These are phyloP conservation scores for Malacosoma neustria DNA, from an alignment of 2,888 invertebrate genomes.

Conservation along the genomic window DNA sequence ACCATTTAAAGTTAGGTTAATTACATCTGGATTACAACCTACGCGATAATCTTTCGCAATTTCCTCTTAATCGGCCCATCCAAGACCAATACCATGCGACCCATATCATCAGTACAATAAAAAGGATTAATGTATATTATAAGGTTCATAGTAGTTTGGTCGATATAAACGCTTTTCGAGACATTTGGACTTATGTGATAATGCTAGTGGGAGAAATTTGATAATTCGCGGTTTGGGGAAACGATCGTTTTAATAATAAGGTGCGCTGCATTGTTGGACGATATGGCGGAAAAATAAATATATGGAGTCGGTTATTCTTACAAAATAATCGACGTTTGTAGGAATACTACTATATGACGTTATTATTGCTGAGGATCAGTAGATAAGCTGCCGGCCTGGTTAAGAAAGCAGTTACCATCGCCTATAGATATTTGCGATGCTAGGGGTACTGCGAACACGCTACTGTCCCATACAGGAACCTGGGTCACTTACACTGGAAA, in stretches of 20 bases:
- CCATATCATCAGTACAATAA: conserved; percentile 11
- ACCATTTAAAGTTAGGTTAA: conserved; percentile 57
- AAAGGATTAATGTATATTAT: conserved; percentile 25
- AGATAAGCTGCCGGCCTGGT: too few relatives aligned
- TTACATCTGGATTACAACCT: conserved; percentile 54
- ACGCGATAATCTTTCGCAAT: conserved; percentile 66
- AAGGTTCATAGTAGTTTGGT: conserved; percentile 25
- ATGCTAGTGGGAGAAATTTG: conserved; percentile 67
- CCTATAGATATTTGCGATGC: too few relatives aligned
- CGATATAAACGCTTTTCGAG: conserved; percentile 46
- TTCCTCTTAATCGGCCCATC: conserved; percentile 61
- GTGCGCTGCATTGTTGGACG: conserved; percentile 54
- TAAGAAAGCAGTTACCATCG: too few relatives aligned
- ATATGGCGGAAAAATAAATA: conserved; percentile 4
- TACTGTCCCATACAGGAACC: too few relatives aligned
- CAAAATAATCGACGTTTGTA: too few relatives aligned
- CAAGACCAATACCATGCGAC: conserved; percentile 33
- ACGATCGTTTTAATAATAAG: conserved; percentile 70
- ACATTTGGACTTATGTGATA: conserved; percentile 72
- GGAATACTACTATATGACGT: too few relatives aligned
- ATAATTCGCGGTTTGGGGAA: conserved; percentile 69
- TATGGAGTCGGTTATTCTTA: background rate
- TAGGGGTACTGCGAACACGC: too few relatives aligned
- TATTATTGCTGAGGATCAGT: too few relatives aligned
- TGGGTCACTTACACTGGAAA: too few relatives aligned